A percentile compares a stretch with the other conserved stretches of the same genome.
Evolutionary conservation across 2,113 vertebrate species (phyloP).

Genomic region (Caretta caretta): DNA sequence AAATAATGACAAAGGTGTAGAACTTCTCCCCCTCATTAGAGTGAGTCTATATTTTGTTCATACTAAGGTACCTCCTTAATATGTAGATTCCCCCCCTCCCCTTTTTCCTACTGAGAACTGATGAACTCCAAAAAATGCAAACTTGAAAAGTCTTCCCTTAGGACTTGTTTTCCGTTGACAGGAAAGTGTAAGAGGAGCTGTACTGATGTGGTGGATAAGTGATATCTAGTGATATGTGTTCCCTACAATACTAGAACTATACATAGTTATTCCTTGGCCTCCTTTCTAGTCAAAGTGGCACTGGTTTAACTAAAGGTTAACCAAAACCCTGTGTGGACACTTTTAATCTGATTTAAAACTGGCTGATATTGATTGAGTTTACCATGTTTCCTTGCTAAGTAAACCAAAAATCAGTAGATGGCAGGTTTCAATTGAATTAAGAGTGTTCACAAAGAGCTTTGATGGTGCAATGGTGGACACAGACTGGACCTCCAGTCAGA

Average conservation of each 20-base stretch:
- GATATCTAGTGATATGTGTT: not conserved
- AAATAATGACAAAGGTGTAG: not conserved
- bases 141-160: not conserved
- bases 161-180: not conserved
- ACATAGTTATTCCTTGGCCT: not conserved
- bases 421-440: not conserved
- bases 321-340: not conserved
- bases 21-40: not conserved
- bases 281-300: not conserved
- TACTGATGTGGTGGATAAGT: not conserved
- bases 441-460: not conserved
- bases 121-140: not conserved
- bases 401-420: not conserved
- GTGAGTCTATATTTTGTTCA: not conserved
- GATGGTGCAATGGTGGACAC: not conserved
- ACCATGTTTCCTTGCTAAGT: not conserved
- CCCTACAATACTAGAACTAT: not conserved
- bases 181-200: not conserved
- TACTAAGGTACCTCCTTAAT: too few relatives aligned
- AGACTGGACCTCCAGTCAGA: not conserved
- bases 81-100: not conserved
- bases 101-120: not conserved
- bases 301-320: not conserved
- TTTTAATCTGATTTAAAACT: not conserved
- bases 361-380: not conserved